Evolutionary conservation across 2,888 invertebrate genomes (phyloP).

Genomic region (Tortricodes alternella): DNA sequence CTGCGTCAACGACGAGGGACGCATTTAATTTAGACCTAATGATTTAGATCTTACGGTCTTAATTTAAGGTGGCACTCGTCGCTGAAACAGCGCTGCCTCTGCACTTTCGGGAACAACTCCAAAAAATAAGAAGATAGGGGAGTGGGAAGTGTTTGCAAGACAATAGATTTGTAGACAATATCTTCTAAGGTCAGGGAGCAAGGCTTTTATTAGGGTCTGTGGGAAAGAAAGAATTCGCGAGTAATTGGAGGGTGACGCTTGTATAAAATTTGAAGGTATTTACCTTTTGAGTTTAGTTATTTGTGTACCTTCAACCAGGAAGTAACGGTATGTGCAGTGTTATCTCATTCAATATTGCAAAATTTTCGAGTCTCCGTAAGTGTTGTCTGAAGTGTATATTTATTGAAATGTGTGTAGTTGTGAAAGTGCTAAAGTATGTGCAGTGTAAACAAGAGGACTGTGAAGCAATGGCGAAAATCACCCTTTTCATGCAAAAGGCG

Average conservation of each 20-base stretch:
- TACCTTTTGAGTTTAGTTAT: constrained; percentile 64
- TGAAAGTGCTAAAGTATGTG: background rate
- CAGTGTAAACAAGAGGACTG: too few species aligned
- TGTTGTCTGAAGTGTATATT: background rate
- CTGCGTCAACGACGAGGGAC: too few species aligned
- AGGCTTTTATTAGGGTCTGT: constrained; percentile 48
- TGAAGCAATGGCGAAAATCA: too few species aligned
- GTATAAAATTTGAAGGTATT: constrained; percentile 64
- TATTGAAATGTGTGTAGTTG: background rate
- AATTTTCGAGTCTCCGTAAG: background rate
- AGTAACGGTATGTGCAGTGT: constrained; percentile 52
- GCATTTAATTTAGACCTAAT: too few species aligned
- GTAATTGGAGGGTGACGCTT: constrained; percentile 60
- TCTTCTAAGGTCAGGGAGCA: constrained; percentile 64
- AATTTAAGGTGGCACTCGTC: too few species aligned
- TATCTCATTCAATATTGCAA: background rate
- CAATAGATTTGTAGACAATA: constrained; percentile 68
- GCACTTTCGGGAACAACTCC: constrained; percentile 44
- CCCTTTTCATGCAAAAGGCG: too few species aligned
- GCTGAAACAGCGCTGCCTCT: too few species aligned
- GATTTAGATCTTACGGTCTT: too few species aligned
- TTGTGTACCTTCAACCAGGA: constrained; percentile 62
- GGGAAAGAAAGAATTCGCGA: constrained; percentile 54
- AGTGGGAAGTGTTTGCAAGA: constrained; percentile 66
- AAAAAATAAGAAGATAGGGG: constrained; percentile 49